These are phyloP conservation scores for Centropristis striata DNA, from an alignment of 2,113 vertebrate genomes.

Conservation along the genomic window DNA sequence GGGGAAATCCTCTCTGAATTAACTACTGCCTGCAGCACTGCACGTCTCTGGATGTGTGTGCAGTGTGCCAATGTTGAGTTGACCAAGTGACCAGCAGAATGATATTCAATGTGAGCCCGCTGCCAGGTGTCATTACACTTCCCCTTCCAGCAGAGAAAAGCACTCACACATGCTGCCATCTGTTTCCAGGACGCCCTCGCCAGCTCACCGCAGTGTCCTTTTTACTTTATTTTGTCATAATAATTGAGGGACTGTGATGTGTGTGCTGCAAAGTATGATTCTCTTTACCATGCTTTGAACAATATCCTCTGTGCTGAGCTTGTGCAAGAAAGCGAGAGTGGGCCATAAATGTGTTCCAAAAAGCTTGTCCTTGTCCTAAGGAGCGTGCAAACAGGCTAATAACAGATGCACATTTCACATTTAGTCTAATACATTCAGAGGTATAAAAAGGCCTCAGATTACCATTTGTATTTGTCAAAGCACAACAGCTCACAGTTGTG, in stretches of 20 bases:
- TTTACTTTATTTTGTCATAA: constrained; percentile 39
- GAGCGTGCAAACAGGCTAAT: neutral
- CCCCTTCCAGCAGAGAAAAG: constrained; percentile 47
- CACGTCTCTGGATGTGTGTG: constrained; percentile 23
- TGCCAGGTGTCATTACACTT: constrained; percentile 64
- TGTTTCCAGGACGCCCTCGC: constrained; percentile 46
- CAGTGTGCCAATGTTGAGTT: constrained; percentile 57
- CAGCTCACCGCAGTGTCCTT: constrained; percentile 42
- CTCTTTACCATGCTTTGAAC: neutral
- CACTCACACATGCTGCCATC: constrained; percentile 47
- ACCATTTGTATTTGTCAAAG: constrained; percentile 43
- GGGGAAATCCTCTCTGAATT: constrained; percentile 49
- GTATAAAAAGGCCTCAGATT: constrained; percentile 60
- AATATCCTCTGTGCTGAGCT: neutral
- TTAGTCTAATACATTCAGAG: constrained; percentile 52
- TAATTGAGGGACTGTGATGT: constrained; percentile 16
- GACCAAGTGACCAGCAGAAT: constrained; percentile 69
- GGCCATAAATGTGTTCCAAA: constrained; percentile 2
- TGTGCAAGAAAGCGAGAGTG: neutral
- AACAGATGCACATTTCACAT: constrained; percentile 48
- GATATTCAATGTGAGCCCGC: constrained; percentile 48
- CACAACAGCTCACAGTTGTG: constrained; percentile 61
- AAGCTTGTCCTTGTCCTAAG: constrained; percentile 7
- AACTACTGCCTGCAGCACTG: constrained; percentile 37
- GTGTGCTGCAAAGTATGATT: neutral